These are phyloP conservation scores for Trichonephila inaurata DNA, from an alignment of 1,140 invertebrate genomes.

Conservation along the genomic window DNA sequence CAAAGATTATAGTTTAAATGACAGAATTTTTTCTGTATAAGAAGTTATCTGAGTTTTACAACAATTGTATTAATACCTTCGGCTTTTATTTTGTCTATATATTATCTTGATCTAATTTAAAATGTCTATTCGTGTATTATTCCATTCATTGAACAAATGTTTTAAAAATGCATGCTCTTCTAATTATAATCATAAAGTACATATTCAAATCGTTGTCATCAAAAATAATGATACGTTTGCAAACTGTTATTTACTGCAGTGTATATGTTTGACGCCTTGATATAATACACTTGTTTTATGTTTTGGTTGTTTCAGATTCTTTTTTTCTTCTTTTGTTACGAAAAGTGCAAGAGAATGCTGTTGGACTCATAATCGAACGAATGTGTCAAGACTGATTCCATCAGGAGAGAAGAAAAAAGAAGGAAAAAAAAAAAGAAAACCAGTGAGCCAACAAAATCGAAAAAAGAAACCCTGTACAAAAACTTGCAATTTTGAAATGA, in stretches of 20 bases:
- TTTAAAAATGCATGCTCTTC: not conserved
- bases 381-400: too few relatives aligned
- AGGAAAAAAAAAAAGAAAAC: not conserved
- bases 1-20: too few relatives aligned
- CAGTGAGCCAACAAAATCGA: not conserved
- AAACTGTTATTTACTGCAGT: not conserved
- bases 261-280: not conserved
- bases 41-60: too few relatives aligned
- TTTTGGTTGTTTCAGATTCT: conserved; percentile 40
- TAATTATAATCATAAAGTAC: not conserved
- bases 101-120: too few relatives aligned
- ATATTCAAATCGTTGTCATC: not conserved
- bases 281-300: conserved; percentile 28
- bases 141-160: not conserved
- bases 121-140: not conserved
- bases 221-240: too few relatives aligned
- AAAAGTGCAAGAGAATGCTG: conserved; percentile 27
- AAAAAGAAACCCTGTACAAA: not conserved
- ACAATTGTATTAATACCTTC: too few relatives aligned
- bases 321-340: conserved; percentile 16
- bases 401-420: not conserved
- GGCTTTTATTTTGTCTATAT: too few relatives aligned
- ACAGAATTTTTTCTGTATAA: too few relatives aligned
- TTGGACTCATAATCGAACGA: conserved; percentile 19
- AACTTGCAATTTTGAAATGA: not conserved